Base-by-base conservation (phyloP, 2,113 vertebrate genomes). In the Epinephelus fuscoguttatus region DNA sequence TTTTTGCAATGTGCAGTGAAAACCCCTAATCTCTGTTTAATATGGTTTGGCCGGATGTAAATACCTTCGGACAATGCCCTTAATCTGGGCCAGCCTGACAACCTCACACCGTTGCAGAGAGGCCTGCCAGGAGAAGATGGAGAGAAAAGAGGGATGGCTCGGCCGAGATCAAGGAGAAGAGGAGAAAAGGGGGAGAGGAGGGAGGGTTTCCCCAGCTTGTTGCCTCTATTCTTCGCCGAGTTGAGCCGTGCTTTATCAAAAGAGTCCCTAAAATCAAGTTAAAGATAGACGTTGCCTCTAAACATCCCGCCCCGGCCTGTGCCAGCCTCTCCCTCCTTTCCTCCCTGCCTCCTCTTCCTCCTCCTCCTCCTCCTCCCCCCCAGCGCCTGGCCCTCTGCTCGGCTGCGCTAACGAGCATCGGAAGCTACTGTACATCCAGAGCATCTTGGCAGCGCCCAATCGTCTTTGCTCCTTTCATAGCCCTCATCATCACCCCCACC, bases 31-130 rank as follows among this genome's bases (percentile, higher is more conserved):
- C 96, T 96, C 94, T 94, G 94, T 92, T 96, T 96, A 96, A 96
- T 96, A 89, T 95, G 94, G 94, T 93, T 94, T 95, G 95, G 94
- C 95, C 95, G 96, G 95, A 96, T 94, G 94, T 94, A 96, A 96
- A 96, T 96, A 95, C 91, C 87, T 91, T 72, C 13, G 80, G 93
- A 96, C 95, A 97, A 97, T 95, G 93, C 86, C 86, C 91, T 88
- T 96, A 96, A 96, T 96, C 96, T 95, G 91, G 90, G 91, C 87
- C 93, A 84, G 94, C 90, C 95, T 94, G 91, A 95, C 96, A 92
- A 86, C 87, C 92, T 92, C 84, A 91, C 94, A 50, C 88, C 92
- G 83, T 88, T 75, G 82, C 1, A 66, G 63, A 63, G 82, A 17
- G 78, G 89, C 68, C 82, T 87, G 90, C 90, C 82, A 89, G 88